Percentiles rank a stretch among this genome's conserved stretches.
These are phyloP conservation scores for Genyomyrus donnyi DNA, from an alignment of 2,113 vertebrate species.

Conservation along the genomic window DNA sequence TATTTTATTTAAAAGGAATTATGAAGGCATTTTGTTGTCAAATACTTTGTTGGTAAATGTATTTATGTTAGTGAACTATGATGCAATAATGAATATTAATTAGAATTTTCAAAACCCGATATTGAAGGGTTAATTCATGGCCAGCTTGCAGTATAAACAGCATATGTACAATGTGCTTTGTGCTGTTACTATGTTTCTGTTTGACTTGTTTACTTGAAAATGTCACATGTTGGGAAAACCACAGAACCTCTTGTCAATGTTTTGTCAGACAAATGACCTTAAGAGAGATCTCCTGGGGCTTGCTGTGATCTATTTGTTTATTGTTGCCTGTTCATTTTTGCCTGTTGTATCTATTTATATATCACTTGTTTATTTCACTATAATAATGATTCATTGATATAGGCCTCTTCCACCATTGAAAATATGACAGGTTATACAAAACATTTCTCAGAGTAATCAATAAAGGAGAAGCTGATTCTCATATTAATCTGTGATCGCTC, in stretches of 20 bases:
- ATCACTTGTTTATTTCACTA: neutral
- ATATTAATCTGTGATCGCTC: neutral
- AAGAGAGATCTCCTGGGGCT: neutral
- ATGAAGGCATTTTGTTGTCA: neutral
- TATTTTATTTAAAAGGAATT: neutral
- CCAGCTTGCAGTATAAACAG: neutral
- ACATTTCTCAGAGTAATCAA: neutral
- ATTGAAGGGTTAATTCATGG: neutral
- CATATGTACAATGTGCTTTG: neutral
- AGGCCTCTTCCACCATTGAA: neutral
- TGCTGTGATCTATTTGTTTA: neutral
- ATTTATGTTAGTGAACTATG: neutral
- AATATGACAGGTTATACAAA: neutral
- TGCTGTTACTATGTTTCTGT: neutral
- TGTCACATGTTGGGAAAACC: neutral
- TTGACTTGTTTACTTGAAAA: neutral
- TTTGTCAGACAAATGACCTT: neutral
- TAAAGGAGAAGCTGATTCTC: neutral
- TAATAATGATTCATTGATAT: neutral
- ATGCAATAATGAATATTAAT: neutral
- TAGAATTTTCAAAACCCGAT: neutral
- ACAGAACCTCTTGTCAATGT: neutral
- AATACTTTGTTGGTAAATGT: neutral
- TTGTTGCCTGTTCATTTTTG: neutral
- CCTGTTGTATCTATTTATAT: neutral